These are phyloP conservation scores for Thamnophis sirtalis DNA, from an alignment of 2,113 vertebrate species.

Conservation along the genomic window DNA sequence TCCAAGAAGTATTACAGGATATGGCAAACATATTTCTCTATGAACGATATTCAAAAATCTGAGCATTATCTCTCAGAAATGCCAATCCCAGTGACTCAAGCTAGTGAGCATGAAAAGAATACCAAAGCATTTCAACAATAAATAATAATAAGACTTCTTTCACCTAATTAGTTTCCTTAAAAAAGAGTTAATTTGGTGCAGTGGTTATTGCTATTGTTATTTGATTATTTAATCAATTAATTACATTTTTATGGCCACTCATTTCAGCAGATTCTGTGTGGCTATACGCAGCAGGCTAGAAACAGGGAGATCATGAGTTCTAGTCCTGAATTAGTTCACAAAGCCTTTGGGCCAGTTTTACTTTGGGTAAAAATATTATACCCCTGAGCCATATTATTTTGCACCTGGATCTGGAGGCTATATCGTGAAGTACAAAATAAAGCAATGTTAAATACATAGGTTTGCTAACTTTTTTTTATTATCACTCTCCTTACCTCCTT, in stretches of 20 bases:
- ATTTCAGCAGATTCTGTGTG: not conserved
- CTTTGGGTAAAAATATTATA: not conserved
- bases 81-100: not conserved
- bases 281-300: not conserved
- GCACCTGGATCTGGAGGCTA: not conserved
- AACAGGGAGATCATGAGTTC: not conserved
- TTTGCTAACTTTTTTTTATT: not conserved
- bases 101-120: not conserved
- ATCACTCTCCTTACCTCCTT: not conserved
- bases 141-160: not conserved
- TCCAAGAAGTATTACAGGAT: not conserved
- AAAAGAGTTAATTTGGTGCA: not conserved
- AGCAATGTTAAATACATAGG: not conserved
- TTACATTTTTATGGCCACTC: not conserved
- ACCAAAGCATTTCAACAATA: not conserved
- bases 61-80: not conserved
- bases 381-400: not conserved
- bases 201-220: not conserved
- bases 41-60: not conserved
- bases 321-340: not conserved
- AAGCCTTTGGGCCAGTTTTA: not conserved
- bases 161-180: not conserved
- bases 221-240: not conserved
- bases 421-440: not conserved
- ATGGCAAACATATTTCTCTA: not conserved